phyloP scores from a whole-genome alignment of 2,888 invertebrate species.

The Drosophila prostipennis region DNA sequence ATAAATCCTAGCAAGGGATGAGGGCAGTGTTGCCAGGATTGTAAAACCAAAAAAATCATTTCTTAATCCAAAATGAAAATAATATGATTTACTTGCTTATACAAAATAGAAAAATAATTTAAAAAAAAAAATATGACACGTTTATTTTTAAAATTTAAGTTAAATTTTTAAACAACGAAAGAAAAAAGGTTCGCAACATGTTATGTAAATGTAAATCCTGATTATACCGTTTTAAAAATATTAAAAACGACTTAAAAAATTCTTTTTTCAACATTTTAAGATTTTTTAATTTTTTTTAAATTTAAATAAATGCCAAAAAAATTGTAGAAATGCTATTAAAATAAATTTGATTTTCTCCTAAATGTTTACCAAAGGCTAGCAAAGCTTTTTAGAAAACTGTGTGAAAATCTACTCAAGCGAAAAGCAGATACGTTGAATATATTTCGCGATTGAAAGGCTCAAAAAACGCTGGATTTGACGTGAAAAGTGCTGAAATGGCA shows the following conservation, averaged over 20 bases:
- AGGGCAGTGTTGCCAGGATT: conserved; percentile 16
- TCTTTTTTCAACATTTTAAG: no score
- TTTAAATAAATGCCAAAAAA: no score
- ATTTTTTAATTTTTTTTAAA: no score
- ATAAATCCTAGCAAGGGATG: conserved; percentile 21
- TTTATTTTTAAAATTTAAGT: neutral
- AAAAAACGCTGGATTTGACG: conserved; percentile 20
- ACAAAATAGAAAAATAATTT: no score
- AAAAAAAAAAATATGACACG: neutral
- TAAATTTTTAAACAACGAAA: neutral
- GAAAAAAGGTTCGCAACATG: no score
- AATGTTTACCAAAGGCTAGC: neutral
- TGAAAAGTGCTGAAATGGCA: conserved; percentile 23
- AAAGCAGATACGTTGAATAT: neutral
- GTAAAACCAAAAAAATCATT: no score
- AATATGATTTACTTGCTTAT: no score
- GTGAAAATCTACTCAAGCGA: neutral
- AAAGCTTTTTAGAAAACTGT: neutral
- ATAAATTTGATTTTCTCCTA: neutral
- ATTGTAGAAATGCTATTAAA: no score
- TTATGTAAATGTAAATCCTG: no score
- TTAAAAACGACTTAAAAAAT: no score
- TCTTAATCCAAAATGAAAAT: neutral
- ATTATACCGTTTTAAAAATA: no score
- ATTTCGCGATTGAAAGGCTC: neutral